These are phyloP conservation scores for Cataglyphis hispanica DNA, from an alignment of 1,140 invertebrate genomes.

Conservation along the genomic window DNA sequence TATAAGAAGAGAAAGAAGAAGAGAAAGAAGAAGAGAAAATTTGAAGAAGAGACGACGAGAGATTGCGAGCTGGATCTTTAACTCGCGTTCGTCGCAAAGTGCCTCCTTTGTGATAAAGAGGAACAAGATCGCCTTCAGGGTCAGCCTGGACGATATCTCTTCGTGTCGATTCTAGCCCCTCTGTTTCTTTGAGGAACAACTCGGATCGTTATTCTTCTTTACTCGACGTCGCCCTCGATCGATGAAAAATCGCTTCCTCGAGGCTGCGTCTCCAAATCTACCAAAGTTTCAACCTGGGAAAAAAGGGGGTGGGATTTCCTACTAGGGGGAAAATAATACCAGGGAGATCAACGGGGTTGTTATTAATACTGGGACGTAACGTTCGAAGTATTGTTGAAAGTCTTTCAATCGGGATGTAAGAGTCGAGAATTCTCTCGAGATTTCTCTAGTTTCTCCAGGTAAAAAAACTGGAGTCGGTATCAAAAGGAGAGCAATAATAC, in stretches of 20 bases:
- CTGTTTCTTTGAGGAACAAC: not conserved
- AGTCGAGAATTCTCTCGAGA: slow-evolving; percentile 4
- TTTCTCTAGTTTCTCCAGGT: slow-evolving; percentile 11
- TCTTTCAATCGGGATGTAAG: not conserved
- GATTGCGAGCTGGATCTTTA: slow-evolving; percentile 42
- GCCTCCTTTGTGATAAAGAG: slow-evolving; percentile 56
- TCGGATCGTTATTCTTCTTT: slow-evolving; percentile 10
- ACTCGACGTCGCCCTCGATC: not conserved
- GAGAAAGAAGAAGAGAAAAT: slow-evolving; percentile 28
- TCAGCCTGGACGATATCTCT: slow-evolving; percentile 26
- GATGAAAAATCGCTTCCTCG: slow-evolving; percentile 62
- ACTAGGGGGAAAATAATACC: slow-evolving; percentile 10
- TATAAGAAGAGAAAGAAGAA: slow-evolving; percentile 25
- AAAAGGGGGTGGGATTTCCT: not conserved
- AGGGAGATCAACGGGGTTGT: not conserved
- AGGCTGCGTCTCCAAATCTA: slow-evolving; percentile 48
- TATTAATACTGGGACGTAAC: slow-evolving; percentile 10
- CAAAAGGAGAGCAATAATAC: not conserved
- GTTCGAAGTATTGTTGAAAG: not conserved
- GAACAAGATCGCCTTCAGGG: not conserved
- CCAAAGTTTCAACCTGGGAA: slow-evolving; percentile 40
- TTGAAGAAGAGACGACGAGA: slow-evolving; percentile 42
- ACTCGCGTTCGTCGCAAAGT: slow-evolving; percentile 1
- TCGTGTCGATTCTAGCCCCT: not conserved
- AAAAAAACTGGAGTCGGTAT: slow-evolving; percentile 30